phyloP scores from a whole-genome alignment of 1,140 invertebrate species.

The Hirudo medicinalis region DNA sequence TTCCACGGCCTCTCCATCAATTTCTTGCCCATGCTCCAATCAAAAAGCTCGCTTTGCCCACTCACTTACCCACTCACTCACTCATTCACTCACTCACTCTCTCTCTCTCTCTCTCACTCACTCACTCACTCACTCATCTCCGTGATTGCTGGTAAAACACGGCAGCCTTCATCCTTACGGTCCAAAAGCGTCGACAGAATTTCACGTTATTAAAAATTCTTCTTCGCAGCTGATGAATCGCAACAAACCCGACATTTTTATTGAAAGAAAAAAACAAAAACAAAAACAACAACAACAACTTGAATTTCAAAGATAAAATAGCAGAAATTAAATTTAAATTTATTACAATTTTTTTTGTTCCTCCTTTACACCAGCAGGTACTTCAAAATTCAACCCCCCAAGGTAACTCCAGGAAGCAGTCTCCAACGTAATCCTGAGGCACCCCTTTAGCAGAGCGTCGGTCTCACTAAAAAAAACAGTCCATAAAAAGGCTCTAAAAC shows the following conservation, averaged over 20 bases:
- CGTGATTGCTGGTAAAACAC: not conserved
- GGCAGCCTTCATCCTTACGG: not conserved
- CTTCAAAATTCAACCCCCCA: too few species aligned
- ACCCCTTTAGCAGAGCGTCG: too few species aligned
- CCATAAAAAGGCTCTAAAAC: too few species aligned
- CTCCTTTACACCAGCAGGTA: too few species aligned
- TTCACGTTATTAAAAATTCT: not conserved
- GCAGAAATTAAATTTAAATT: too few species aligned
- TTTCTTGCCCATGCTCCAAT: too few species aligned
- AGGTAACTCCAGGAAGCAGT: too few species aligned
- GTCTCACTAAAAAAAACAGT: too few species aligned
- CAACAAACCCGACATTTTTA: not conserved
- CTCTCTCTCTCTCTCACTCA: conserved; percentile 12
- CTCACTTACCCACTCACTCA: conserved; percentile 15
- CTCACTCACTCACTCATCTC: conserved; percentile 3
- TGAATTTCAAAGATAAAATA: not conserved
- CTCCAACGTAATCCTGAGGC: too few species aligned
- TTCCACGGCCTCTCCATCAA: too few species aligned
- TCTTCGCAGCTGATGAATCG: not conserved
- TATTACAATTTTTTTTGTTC: too few species aligned
- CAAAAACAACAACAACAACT: too few species aligned
- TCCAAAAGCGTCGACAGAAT: not conserved
- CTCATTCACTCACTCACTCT: conserved; percentile 18
- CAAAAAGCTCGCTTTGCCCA: not conserved
- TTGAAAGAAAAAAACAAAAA: not conserved